Conservation (phyloP, 2,888 invertebrate genomes). For the Atrina japonica region DNA sequence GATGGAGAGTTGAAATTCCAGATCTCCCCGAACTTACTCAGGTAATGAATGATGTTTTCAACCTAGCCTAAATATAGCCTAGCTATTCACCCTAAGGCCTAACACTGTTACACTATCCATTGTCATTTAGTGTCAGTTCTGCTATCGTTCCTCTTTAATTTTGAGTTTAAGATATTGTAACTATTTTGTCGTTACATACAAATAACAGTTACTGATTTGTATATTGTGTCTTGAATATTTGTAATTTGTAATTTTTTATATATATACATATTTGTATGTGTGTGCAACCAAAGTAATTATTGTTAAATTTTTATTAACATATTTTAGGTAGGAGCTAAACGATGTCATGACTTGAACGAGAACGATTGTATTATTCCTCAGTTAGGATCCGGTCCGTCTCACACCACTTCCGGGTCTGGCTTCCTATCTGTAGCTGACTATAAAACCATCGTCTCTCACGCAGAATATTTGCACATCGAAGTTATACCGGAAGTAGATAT, state of each 20-base stretch:
- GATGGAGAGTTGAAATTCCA: conserved; percentile 74
- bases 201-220: too few relatives aligned
- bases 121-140: too few relatives aligned
- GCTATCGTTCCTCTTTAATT: too few relatives aligned
- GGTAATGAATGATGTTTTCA: conserved; percentile 56
- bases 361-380: conserved; percentile 64
- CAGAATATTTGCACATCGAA: conserved; percentile 68
- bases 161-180: too few relatives aligned
- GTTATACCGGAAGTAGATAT: conserved; percentile 78
- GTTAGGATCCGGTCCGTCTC: conserved; percentile 66
- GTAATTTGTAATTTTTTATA: too few relatives aligned
- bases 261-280: too few relatives aligned
- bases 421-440: conserved; percentile 63
- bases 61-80: neutral
- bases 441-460: conserved; percentile 69
- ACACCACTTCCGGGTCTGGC: conserved; percentile 59
- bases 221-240: too few relatives aligned
- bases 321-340: conserved; percentile 61
- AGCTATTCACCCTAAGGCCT: too few relatives aligned
- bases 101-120: too few relatives aligned
- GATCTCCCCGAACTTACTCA: conserved; percentile 69
- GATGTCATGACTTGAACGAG: conserved; percentile 64
- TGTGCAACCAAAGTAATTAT: too few relatives aligned
- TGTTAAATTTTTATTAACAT: too few relatives aligned
- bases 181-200: too few relatives aligned